Evolutionary conservation across 2,888 invertebrate species (phyloP).

Genomic region (Papilio elwesi): DNA sequence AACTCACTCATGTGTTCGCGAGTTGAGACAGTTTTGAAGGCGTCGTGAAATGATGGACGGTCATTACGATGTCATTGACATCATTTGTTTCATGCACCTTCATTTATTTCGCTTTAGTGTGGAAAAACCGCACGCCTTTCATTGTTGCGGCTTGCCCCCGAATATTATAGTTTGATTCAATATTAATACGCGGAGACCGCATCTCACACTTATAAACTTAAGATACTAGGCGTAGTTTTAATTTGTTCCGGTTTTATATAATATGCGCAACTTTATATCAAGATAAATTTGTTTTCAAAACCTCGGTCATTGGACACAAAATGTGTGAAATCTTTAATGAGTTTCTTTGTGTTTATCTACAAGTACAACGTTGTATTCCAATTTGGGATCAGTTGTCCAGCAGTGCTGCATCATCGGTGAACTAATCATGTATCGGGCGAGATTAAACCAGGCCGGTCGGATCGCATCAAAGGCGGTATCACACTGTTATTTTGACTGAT

Average conservation of each 20-base stretch:
- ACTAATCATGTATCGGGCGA: constrained; percentile 82
- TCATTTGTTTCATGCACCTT: constrained; percentile 68
- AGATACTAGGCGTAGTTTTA: background rate
- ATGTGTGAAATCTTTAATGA: constrained; percentile 30
- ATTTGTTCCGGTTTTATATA: constrained; percentile 13
- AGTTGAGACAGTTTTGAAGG: constrained; percentile 70
- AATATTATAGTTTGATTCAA: constrained; percentile 45
- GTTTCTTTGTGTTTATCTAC: constrained; percentile 61
- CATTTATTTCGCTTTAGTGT: constrained; percentile 53
- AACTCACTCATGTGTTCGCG: constrained; percentile 42
- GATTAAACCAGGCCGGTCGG: constrained; percentile 82
- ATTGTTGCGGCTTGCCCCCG: constrained; percentile 60
- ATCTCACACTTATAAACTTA: constrained; percentile 29
- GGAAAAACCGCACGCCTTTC: constrained; percentile 54
- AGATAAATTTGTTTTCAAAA: constrained; percentile 15
- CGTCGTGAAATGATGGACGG: constrained; percentile 66
- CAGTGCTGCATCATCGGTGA: constrained; percentile 82
- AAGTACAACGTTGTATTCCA: constrained; percentile 66
- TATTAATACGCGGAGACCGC: constrained; percentile 37
- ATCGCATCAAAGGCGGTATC: constrained; percentile 84
- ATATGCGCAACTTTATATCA: background rate
- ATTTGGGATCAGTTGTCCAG: constrained; percentile 77
- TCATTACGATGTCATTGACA: constrained; percentile 76
- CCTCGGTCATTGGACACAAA: constrained; percentile 17
- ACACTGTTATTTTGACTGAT: constrained; percentile 85